phyloP scores from a whole-genome alignment of 64 coral and sea anemone species.

The Catalaphyllia jardinei region DNA sequence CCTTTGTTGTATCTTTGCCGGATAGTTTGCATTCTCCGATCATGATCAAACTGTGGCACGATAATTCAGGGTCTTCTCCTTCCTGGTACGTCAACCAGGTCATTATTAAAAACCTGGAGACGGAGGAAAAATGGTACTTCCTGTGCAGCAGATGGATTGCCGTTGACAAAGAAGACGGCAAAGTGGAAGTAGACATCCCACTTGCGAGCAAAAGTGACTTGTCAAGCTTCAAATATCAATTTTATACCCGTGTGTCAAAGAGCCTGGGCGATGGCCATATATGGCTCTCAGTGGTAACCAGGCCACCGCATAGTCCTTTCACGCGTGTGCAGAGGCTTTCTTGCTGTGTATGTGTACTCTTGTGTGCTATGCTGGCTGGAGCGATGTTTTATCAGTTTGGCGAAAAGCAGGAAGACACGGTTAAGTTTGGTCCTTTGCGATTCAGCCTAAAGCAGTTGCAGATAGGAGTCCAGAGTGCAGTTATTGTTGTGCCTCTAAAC shows the following conservation, averaged over 20 bases:
- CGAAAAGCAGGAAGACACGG: slow-evolving; percentile 46
- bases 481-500: slow-evolving; percentile 76
- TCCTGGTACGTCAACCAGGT: slow-evolving; percentile 86
- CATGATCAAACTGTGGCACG: slow-evolving; percentile 84
- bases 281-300: slow-evolving; percentile 87
- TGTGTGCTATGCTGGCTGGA: slow-evolving; percentile 82
- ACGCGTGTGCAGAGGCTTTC: slow-evolving; percentile 87
- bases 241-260: slow-evolving; percentile 59
- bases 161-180: slow-evolving; percentile 79
- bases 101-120: slow-evolving; percentile 50
- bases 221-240: slow-evolving; percentile 77
- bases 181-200: slow-evolving; percentile 66
- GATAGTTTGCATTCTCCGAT: slow-evolving; percentile 50
- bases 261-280: slow-evolving; percentile 82
- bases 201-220: slow-evolving; percentile 69
- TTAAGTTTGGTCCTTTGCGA: slow-evolving; percentile 76
- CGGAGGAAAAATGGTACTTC: slow-evolving; percentile 71
- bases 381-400: slow-evolving; percentile 94
- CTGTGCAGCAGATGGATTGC: slow-evolving; percentile 87
- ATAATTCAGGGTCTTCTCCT: slow-evolving; percentile 67
- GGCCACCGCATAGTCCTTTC: slow-evolving; percentile 90
- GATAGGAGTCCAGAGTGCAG: slow-evolving; percentile 70
- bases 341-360: slow-evolving; percentile 78
- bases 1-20: slow-evolving; percentile 69
- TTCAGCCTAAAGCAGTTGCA: slow-evolving; percentile 76